phyloP scores from a whole-genome alignment of 2,797 vertebrate genomes.

The Pantherophis vulpinus region DNA sequence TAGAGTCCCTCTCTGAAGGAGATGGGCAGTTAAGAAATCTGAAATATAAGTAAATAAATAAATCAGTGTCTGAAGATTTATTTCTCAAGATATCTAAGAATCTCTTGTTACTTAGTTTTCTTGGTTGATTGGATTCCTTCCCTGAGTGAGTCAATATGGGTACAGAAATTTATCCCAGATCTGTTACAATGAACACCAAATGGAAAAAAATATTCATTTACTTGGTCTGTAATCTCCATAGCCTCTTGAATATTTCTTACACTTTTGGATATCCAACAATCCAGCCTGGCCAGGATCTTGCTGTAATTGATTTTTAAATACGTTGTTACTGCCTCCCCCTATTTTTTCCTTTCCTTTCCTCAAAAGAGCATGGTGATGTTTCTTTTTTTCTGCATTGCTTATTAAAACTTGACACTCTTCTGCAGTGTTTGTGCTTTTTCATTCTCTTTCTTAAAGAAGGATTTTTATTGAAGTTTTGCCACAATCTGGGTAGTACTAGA shows the following conservation, averaged over 20 bases:
- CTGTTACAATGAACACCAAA: not conserved
- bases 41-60: not conserved
- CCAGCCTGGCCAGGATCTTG: not conserved
- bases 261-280: not conserved
- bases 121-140: not conserved
- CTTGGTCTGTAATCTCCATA: not conserved
- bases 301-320: not conserved
- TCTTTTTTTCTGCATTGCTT: not conserved
- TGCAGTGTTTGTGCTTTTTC: not conserved
- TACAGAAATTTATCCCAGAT: not conserved
- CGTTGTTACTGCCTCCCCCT: not conserved
- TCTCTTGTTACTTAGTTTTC: not conserved
- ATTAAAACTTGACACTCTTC: not conserved
- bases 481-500: not conserved
- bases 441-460: not conserved
- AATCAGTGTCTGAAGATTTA: not conserved
- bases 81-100: not conserved
- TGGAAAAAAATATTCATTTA: not conserved
- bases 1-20: not conserved
- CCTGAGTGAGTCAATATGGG: not conserved
- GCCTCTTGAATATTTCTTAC: not conserved
- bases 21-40: not conserved
- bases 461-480: not conserved
- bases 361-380: not conserved
- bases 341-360: not conserved